Evolutionary conservation across 2,888 invertebrate genomes (phyloP).

Genomic region (Carcina quercana): DNA sequence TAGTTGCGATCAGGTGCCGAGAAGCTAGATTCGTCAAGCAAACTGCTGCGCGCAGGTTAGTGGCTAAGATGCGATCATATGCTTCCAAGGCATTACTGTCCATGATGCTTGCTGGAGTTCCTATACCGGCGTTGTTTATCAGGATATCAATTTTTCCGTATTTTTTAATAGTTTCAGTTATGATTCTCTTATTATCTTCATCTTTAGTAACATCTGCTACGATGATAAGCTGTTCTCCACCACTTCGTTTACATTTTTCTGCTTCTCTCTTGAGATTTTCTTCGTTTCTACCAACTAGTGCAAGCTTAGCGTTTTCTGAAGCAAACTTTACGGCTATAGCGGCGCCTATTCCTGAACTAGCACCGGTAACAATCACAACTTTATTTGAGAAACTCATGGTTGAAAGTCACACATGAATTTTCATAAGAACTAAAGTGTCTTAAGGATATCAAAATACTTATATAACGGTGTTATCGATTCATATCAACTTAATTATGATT

Average conservation of each 20-base stretch:
- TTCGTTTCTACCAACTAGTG: slow-evolving; percentile 43
- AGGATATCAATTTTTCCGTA: slow-evolving; percentile 32
- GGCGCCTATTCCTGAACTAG: slow-evolving; percentile 51
- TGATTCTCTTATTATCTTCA: slow-evolving; percentile 21
- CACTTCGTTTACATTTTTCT: slow-evolving; percentile 24
- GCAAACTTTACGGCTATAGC: slow-evolving; percentile 45
- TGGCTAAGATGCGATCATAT: slow-evolving; percentile 30
- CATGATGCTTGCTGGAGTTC: slow-evolving; percentile 11
- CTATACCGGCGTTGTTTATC: slow-evolving; percentile 34
- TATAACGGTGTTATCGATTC: no score
- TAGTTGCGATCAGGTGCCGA: slow-evolving; percentile 27
- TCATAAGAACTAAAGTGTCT: no score
- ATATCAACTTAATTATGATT: no score
- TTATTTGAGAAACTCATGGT: slow-evolving; percentile 40
- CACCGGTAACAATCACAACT: slow-evolving; percentile 45
- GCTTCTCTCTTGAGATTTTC: slow-evolving; percentile 33
- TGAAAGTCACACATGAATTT: no score
- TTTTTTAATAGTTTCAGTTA: slow-evolving; percentile 25
- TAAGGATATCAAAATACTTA: no score
- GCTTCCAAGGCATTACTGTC: slow-evolving; percentile 18
- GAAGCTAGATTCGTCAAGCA: slow-evolving; percentile 26
- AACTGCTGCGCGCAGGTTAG: slow-evolving; percentile 29
- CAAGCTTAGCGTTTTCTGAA: slow-evolving; percentile 32
- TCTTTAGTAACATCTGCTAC: slow-evolving; percentile 32
- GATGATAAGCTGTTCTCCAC: slow-evolving; percentile 20